Evolutionary conservation across 2,113 vertebrate species (phyloP), one percentile per base, ranked within the genome.

Genomic region (Callipepla squamata): DNA sequence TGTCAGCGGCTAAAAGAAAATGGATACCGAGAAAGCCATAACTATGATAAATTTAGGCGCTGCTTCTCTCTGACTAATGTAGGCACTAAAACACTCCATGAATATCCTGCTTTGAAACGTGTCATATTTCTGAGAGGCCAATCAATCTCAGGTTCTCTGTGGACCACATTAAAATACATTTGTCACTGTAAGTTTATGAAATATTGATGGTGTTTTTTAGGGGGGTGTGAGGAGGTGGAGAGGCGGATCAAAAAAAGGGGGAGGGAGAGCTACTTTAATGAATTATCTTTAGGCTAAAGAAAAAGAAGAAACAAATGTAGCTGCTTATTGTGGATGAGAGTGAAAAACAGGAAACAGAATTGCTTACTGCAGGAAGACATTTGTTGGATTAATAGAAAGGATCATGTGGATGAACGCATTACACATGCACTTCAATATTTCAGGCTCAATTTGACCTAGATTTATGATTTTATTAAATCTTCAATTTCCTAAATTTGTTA

Each of bases 21-120:
- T 98, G 98, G 98, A 99, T 98, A 99, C 98, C 96, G 82, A 98
- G 98, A 98, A 99, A 99, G 98, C 98, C 98, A 98, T 99, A 99
- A 99, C 98, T 98, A 99, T 99, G 99, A 99, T 99, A 99, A 99
- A 99, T 99, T 98, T 94, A 95, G 98, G 97, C 90, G 30, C 97
- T 91, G 96, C 96, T 98, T 97, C 98, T 97, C 97, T 97, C 97
- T 98, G 98, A 98, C 98, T 98, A 98, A 99, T 99, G 99, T 97
- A 99, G 98, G 98, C 98, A 98, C 98, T 99, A 99, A 99, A 99
- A 98, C 98, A 98, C 97, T 98, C 98, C 97, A 98, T 98, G 98
- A 98, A 98, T 98, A 98, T 98, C 98, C 98, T 98, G 97, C 98
- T 98, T 98, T 98, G 98, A 98, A 98, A 98, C 95, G 97, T 98